Percentiles rank a stretch among this genome's conserved stretches.
Evolutionary conservation across 2,113 vertebrate species (phyloP).

Genomic region (Epinephelus fuscoguttatus): DNA sequence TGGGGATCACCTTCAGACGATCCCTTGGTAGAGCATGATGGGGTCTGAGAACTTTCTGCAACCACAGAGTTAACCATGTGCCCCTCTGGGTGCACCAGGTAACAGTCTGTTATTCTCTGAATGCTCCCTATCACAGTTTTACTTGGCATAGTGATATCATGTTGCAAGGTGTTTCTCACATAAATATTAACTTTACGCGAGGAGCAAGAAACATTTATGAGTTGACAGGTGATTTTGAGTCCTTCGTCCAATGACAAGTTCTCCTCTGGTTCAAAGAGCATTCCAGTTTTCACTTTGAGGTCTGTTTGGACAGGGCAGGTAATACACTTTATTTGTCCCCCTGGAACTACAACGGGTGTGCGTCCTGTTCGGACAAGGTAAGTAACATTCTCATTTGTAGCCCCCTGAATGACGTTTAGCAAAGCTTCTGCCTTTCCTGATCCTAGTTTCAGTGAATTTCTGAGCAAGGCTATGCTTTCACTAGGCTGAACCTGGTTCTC

Average conservation of each 20-base stretch:
- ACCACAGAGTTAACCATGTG: background rate
- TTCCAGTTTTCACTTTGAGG: too few species aligned
- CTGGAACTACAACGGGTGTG: background rate
- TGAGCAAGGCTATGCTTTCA: background rate
- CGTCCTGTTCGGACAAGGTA: background rate
- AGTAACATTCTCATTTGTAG: background rate
- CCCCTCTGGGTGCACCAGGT: background rate
- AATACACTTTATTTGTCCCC: too few species aligned
- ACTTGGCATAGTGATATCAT: too few species aligned
- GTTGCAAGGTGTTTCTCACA: background rate
- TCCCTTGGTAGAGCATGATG: too few species aligned
- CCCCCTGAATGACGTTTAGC: constrained; percentile 1
- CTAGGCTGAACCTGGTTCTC: background rate
- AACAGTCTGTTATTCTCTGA: constrained; percentile 8
- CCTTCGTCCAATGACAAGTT: background rate
- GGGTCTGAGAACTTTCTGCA: too few species aligned
- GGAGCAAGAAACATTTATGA: background rate
- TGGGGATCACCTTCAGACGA: background rate
- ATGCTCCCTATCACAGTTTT: constrained; percentile 14
- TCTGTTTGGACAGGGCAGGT: too few species aligned
- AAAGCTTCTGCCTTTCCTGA: constrained; percentile 27
- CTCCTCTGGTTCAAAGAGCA: too few species aligned
- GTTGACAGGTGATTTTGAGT: constrained; percentile 4
- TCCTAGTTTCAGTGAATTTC: background rate
- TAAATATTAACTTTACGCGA: background rate